Base-by-base conservation (phyloP, 2,797 vertebrate species). In the Pseudopleuronectes americanus region DNA sequence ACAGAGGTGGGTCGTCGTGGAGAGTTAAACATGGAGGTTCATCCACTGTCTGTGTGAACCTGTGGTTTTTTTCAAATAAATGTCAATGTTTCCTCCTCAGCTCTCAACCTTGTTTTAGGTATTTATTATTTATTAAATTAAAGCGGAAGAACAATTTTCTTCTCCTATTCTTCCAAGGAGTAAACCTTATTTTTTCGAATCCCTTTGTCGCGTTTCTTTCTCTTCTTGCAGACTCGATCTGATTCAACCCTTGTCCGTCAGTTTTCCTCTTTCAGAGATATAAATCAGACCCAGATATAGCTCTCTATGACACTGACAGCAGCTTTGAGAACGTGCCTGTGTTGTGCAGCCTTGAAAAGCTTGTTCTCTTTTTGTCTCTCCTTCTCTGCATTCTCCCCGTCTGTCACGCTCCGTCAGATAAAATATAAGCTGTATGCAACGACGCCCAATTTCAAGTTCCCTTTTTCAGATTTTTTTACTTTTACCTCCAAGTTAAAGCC, bases 1-100 rank as follows among this genome's bases (percentile, higher is more conserved):
- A 91, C 57, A 90, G 91, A 95, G 95, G 95, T 96, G 83, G 92
- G 95, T 93, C 56, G 70, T 53, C 9, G 10, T 16, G 57, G 14
- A 23, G 60, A 5, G 26, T 28, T 74, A 31, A 6, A 26, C 36
- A 45, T 48, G 4, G 8, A 52, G 16, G 47, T n/a, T n/a, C 31
- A 45, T 26, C 16, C 6, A 9, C 19, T n/a, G 19, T 57, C 22
- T 64, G 14, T 64, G 22, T 24, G 41, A 9, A 38, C n/a, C 6
- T 53, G 22, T 51, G 21, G 21, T 57, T 16, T 45, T 24, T 28
- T 41, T 33, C 14, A 4, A 56, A 38, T 33, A 26, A 57, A 14
- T 57, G 55, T 38, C 28, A 14, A 45, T 43, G 23, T 7, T 36
- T 57, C 21, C 5, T 5, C 23, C 4, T 64, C 6, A 28, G 21